Evolutionary conservation across 2,113 vertebrate genomes (phyloP).

Genomic region (Cyphomyrus discorhynchus): DNA sequence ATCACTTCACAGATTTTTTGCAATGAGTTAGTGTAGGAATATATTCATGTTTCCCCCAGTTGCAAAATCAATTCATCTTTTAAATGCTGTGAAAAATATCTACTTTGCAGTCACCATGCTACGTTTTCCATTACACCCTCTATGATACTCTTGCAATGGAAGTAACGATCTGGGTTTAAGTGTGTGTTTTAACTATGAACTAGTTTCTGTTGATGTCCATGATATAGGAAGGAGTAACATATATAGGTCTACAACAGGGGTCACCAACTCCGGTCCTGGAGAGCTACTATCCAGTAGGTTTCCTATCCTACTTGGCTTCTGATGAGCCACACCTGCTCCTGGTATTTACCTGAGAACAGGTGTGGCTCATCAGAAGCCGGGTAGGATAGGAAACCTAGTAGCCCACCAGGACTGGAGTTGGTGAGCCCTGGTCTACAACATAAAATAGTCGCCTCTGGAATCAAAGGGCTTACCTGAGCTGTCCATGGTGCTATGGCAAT

Average conservation of each 20-base stretch:
- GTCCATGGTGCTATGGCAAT: conserved; percentile 90
- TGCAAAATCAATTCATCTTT: background rate
- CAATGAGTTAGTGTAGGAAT: background rate
- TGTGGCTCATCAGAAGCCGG: no score
- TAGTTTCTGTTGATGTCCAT: background rate
- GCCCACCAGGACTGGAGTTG: no score
- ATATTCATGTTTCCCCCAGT: background rate
- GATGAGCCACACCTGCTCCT: no score
- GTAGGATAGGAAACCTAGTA: no score
- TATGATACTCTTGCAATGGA: background rate
- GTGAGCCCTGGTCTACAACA: background rate
- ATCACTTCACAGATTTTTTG: background rate
- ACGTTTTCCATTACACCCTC: background rate
- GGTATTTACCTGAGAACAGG: no score
- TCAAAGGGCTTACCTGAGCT: conserved; percentile 74
- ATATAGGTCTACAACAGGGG: background rate
- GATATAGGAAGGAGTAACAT: background rate
- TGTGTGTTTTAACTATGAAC: background rate
- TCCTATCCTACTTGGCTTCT: no score
- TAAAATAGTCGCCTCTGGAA: background rate
- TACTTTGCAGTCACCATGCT: background rate
- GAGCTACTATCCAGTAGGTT: no score
- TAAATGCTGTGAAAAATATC: background rate
- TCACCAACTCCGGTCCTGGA: no score
- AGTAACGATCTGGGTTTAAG: background rate